These are phyloP conservation scores for Agrenia bidenticulata DNA, from an alignment of 2,888 invertebrate genomes.

Conservation along the genomic window DNA sequence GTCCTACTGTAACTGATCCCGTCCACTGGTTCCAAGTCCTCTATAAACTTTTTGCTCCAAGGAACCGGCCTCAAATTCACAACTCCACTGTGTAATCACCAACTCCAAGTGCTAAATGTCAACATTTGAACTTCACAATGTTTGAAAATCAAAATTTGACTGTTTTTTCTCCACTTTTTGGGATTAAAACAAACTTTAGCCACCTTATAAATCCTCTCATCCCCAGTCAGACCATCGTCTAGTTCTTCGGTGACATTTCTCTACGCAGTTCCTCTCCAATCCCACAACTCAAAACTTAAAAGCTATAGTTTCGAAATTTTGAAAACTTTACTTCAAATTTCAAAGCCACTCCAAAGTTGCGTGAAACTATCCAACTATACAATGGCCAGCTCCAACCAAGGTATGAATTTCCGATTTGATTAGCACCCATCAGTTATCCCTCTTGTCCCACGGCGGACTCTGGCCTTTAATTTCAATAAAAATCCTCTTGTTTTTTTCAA, in stretches of 20 bases:
- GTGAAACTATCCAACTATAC: too few relatives aligned
- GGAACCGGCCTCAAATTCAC: too few relatives aligned
- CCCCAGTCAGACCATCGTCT: not conserved
- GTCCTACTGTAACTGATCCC: too few relatives aligned
- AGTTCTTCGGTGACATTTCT: slow-evolving; percentile 1
- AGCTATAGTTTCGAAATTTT: not conserved
- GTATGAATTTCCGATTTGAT: too few relatives aligned
- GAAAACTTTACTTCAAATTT: not conserved
- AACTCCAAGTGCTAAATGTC: not conserved
- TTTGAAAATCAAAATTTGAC: not conserved
- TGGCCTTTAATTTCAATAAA: not conserved
- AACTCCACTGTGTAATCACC: too few relatives aligned
- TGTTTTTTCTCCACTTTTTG: not conserved
- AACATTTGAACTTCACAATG: slow-evolving; percentile 9
- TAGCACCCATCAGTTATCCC: too few relatives aligned
- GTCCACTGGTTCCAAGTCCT: too few relatives aligned
- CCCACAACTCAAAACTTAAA: not conserved
- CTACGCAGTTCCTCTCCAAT: not conserved
- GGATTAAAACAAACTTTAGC: slow-evolving; percentile 3
- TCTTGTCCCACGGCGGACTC: too few relatives aligned
- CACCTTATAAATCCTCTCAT: not conserved
- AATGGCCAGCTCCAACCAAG: too few relatives aligned
- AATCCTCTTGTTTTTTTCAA: not conserved
- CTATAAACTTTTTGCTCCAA: too few relatives aligned
- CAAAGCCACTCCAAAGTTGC: too few relatives aligned